Base-by-base conservation (phyloP, 2,797 vertebrate genomes). In the Lepilemur septentrionalis region DNA sequence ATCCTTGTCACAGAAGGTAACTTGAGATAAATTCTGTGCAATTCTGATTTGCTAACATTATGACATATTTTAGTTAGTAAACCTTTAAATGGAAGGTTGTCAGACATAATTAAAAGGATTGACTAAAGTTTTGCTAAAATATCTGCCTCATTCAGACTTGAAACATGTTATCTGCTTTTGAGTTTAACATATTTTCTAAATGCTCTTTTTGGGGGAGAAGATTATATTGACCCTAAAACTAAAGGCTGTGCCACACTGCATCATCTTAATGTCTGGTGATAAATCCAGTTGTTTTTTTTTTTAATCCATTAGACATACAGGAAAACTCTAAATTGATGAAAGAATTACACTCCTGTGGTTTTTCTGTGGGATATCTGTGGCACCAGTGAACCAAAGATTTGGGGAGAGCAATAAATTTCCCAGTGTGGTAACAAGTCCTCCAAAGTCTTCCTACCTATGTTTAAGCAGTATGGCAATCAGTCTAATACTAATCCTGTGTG, bases 1-100 rank as follows among this genome's bases (percentile, higher is more conserved):
- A 81, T 75, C 63, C 80, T 94, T 93, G 10, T 86, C 52, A 90
- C 17, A 82, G 48, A 91, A 92, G 55, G 23, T 95, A 91, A 87
- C 20, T 91, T 89, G 65, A 89, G 50, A 88, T 92, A 65, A 89
- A 75, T 88, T 91, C 43, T 78, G 2, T 84, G 25, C 55, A 79
- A 41, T 90, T 82, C 35, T 85, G 11, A 86, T 70, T 90, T 86
- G 41, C 85, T 48, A 92, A 93, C 69, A 88, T 69, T 70, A 52
- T 78, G 28, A 17, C 61, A 5, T 89, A 48, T 95, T 88, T 95
- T 88, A 88, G 52, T 95, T 97, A 89, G 48, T 57, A 96, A 92
- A 81, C 14, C 20, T 86, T 78, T 91, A 67, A 73, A 32, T 79
- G 63, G 41, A 81, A 92, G 35, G 43, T 50, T 85, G 22, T 87